A percentile compares a stretch with the other conserved stretches of the same genome.
Evolutionary conservation across 1,140 invertebrate species (phyloP).

Genomic region (Anastrepha ludens): DNA sequence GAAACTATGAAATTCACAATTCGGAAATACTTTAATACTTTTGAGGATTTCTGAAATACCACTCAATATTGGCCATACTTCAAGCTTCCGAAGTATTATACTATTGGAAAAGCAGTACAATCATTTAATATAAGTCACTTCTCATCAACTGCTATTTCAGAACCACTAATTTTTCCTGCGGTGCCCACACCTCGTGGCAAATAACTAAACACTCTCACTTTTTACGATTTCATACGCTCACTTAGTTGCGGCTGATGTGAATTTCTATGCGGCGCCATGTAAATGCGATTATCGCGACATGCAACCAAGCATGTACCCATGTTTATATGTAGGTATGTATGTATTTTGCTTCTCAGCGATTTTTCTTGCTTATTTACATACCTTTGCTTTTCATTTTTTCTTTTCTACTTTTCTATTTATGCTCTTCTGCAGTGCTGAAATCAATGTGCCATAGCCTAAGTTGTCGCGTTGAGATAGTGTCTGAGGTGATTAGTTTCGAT

Average conservation of each 20-base stretch:
- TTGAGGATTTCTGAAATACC: too few species aligned
- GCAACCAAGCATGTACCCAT: background rate
- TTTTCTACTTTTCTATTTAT: background rate
- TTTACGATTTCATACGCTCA: background rate
- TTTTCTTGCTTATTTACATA: slow-evolving; percentile 23
- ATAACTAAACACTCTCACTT: slow-evolving; percentile 11
- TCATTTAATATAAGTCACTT: too few species aligned
- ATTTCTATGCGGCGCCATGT: slow-evolving; percentile 35
- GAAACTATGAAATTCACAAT: too few species aligned
- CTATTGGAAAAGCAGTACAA: too few species aligned
- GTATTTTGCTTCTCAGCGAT: slow-evolving; percentile 12
- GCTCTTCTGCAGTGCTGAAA: background rate
- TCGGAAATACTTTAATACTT: too few species aligned
- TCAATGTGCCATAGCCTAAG: background rate
- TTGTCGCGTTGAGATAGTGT: background rate
- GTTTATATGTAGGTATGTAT: background rate
- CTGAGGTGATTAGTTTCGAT: background rate
- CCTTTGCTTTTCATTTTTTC: background rate
- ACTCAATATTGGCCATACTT: too few species aligned
- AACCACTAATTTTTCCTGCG: background rate
- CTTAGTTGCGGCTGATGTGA: background rate
- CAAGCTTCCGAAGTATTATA: too few species aligned
- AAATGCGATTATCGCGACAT: slow-evolving; percentile 33
- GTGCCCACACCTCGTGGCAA: background rate
- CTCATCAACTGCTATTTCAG: too few species aligned